A percentile compares a stretch with the other conserved stretches of the same genome.
Evolutionary conservation across 1,140 invertebrate species (phyloP).

Genomic region (Philopotamus ludificatus): DNA sequence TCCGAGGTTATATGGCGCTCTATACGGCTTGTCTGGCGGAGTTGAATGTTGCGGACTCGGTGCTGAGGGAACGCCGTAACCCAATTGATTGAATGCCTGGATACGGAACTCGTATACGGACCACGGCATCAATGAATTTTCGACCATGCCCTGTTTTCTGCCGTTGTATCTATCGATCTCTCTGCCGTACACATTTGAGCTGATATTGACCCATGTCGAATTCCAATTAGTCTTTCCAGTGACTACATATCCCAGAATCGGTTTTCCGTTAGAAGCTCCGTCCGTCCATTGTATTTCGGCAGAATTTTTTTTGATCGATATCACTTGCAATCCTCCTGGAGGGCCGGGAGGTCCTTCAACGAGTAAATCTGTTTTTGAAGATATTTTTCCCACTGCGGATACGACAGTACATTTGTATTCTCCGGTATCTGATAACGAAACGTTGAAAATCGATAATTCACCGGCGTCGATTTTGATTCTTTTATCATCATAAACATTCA

Average conservation of each 20-base stretch:
- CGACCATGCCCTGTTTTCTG: slow-evolving; percentile 68
- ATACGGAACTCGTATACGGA: slow-evolving; percentile 90
- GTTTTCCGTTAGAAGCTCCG: slow-evolving; percentile 78
- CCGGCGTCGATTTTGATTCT: slow-evolving; percentile 66
- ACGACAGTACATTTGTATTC: slow-evolving; percentile 87
- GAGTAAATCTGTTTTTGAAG: slow-evolving; percentile 66
- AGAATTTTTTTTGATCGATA: slow-evolving; percentile 71
- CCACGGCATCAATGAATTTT: slow-evolving; percentile 77
- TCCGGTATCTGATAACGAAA: slow-evolving; percentile 81
- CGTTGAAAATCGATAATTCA: slow-evolving; percentile 75
- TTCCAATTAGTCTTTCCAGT: slow-evolving; percentile 86
- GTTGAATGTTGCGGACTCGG: slow-evolving; percentile 83
- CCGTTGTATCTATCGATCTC: slow-evolving; percentile 74
- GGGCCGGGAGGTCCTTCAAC: slow-evolving; percentile 84
- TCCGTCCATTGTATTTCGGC: slow-evolving; percentile 87
- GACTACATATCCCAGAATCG: slow-evolving; percentile 74
- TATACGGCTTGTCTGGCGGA: slow-evolving; percentile 73
- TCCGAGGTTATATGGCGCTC: slow-evolving; percentile 74
- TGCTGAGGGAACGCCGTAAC: slow-evolving; percentile 70
- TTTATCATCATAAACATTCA: slow-evolving; percentile 45
- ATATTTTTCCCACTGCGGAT: slow-evolving; percentile 81
- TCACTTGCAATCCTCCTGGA: slow-evolving; percentile 75
- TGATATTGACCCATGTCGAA: slow-evolving; percentile 74
- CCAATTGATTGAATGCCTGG: slow-evolving; percentile 78
- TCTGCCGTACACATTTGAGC: slow-evolving; percentile 57